Base-by-base conservation (phyloP, 2,888 invertebrate species). In the Boloria euphrosyne region DNA sequence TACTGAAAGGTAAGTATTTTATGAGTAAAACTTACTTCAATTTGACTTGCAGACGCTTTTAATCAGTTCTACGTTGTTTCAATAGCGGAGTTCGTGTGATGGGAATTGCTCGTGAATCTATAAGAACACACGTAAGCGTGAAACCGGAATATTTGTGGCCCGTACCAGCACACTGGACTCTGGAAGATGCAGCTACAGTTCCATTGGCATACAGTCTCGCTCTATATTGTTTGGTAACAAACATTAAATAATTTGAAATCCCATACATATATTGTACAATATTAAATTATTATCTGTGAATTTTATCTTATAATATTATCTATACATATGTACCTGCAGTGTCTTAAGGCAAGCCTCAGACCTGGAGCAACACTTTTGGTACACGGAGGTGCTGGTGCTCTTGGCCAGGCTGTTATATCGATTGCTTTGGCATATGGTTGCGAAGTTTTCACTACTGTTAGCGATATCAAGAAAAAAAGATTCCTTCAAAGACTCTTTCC, bases 201-300 rank as follows among this genome's bases (percentile, higher is more conserved):
- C 22, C 22, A 22, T 22, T 22, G 22, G 22, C 96, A 0, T 96
- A 96, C 76, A 85, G 87, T 38, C 92, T 94, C 0, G 93, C 93
- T 0, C 93, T 82, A 62, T 86, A 85, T 66, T 81, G 81, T 47
- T 72, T 88, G 22, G 86, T 87, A 68, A 79, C 79, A 27, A 16
- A 1, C 16, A 55, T 7, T 16, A 14, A 49, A 13, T 52, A 51
- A 47, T 16, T 5, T 31, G 52, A 18, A 17, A 52, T 52, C 5
- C 4, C 31, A 14, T 27, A 6, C 14, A 14, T 5, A 5, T n/a
- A n/a, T 7, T 3, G 18, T 13, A 58, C 18, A 31, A 54, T 54
- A 2, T 47, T 38, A 47, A 49, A 14, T n/a, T n/a, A n/a, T n/a
- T 44, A 54, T 62, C 13, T 13, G 13, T 43, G 6, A 18, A 13